phyloP scores from a whole-genome alignment of 2,888 invertebrate genomes.

The Tridacna gigas region DNA sequence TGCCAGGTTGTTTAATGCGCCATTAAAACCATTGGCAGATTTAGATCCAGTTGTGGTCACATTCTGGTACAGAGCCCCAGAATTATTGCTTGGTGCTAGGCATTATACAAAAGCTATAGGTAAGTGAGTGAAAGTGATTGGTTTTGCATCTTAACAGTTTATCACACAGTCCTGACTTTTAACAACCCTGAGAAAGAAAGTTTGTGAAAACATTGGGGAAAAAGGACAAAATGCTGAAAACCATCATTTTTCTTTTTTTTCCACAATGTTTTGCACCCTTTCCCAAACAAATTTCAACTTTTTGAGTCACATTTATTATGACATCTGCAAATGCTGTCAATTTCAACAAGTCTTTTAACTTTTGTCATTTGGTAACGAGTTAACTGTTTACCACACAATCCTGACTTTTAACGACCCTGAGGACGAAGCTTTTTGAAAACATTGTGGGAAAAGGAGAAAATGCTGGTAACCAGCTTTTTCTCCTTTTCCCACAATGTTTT shows the following conservation, averaged over 20 bases:
- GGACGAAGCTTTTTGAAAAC: too few species aligned
- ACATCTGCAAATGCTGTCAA: too few species aligned
- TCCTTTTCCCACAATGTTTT: too few species aligned
- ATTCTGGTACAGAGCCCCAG: conserved; percentile 99
- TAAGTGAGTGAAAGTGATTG: conserved; percentile 82
- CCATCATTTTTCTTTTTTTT: not conserved
- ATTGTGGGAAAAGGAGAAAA: too few species aligned
- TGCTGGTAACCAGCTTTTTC: too few species aligned
- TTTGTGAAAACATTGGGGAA: not conserved
- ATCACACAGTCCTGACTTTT: not conserved
- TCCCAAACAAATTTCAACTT: too few species aligned
- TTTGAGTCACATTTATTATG: too few species aligned
- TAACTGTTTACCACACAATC: too few species aligned
- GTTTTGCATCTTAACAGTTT: not conserved
- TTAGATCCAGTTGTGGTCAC: conserved; percentile 99
- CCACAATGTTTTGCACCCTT: not conserved
- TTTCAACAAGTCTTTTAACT: too few species aligned
- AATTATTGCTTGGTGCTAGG: conserved; percentile 94
- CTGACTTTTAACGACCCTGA: too few species aligned
- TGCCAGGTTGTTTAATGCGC: conserved; percentile 98
- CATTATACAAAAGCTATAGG: conserved; percentile 99
- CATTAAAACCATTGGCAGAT: conserved; percentile 98
- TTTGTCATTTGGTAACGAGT: too few species aligned
- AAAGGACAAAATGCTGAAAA: not conserved
- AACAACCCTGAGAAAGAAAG: not conserved